These are phyloP conservation scores for Anoplolepis gracilipes DNA, from an alignment of 1,140 invertebrate species.

Conservation along the genomic window DNA sequence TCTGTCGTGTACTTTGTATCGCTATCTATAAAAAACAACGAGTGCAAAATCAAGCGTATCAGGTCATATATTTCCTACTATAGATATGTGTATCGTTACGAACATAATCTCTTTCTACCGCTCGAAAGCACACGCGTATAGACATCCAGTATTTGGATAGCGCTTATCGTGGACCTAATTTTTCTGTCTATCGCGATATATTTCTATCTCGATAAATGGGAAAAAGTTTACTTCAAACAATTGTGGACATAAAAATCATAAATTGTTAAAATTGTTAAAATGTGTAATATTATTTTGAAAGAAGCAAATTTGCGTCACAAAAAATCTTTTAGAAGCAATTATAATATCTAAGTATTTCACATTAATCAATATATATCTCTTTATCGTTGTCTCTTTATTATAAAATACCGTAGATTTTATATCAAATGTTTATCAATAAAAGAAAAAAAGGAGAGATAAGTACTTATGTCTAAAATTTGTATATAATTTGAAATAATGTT, in stretches of 20 bases:
- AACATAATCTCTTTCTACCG: slow-evolving; percentile 57
- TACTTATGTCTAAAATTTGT: too few relatives aligned
- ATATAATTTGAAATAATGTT: not conserved
- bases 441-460: too few relatives aligned
- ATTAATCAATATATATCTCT: not conserved
- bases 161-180: slow-evolving; percentile 24
- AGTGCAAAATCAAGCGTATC: not conserved
- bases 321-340: not conserved
- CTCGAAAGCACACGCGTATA: slow-evolving; percentile 43
- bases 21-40: not conserved
- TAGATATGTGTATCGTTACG: not conserved
- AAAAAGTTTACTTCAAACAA: not conserved
- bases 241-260: not conserved
- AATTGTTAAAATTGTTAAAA: not conserved
- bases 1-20: not conserved
- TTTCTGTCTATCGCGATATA: slow-evolving; percentile 11
- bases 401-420: not conserved
- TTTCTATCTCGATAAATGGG: not conserved
- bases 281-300: not conserved
- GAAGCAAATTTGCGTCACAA: not conserved
- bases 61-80: not conserved
- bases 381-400: not conserved
- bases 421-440: not conserved
- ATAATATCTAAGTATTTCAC: not conserved
- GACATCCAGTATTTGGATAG: slow-evolving; percentile 37